These are phyloP conservation scores for Willowsia nigromaculata DNA, from an alignment of 2,888 invertebrate genomes.

Conservation along the genomic window DNA sequence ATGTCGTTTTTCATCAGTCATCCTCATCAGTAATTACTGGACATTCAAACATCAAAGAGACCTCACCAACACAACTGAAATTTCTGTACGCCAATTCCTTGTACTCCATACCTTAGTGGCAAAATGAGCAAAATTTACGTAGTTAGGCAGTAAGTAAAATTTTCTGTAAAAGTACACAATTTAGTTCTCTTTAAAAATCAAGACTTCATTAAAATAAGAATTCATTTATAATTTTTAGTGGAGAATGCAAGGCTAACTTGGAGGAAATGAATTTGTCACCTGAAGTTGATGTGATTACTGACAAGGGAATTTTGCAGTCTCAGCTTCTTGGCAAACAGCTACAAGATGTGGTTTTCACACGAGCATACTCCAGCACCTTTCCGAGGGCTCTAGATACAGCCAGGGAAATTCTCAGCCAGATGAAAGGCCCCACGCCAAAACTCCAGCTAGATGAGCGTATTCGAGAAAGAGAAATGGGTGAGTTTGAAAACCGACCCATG, in stretches of 20 bases:
- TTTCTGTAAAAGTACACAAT: not conserved
- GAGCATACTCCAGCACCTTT: slow-evolving; percentile 36
- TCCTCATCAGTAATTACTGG: no score
- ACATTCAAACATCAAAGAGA: no score
- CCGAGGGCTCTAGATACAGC: slow-evolving; percentile 54
- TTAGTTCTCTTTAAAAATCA: not conserved
- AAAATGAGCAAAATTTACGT: slow-evolving; percentile 33
- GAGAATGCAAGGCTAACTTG: slow-evolving; percentile 54
- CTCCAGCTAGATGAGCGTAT: slow-evolving; percentile 32
- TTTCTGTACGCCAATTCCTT: no score
- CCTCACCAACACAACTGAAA: no score
- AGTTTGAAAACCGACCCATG: slow-evolving; percentile 33
- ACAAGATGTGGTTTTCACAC: slow-evolving; percentile 11
- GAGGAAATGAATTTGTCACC: slow-evolving; percentile 43
- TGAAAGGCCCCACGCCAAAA: not conserved
- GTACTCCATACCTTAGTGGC: no score
- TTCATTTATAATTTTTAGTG: slow-evolving; percentile 26
- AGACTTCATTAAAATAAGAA: not conserved
- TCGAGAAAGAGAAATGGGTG: slow-evolving; percentile 52
- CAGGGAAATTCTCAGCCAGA: not conserved
- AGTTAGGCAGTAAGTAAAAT: slow-evolving; percentile 60
- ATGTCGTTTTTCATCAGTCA: no score
- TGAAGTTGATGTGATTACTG: slow-evolving; percentile 57
- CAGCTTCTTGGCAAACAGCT: slow-evolving; percentile 22
- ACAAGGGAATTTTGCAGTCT: slow-evolving; percentile 47